Evolutionary conservation across 2,888 invertebrate genomes (phyloP), one percentile per base, ranked within the genome.

Genomic region (Zygogramma bicolorata): DNA sequence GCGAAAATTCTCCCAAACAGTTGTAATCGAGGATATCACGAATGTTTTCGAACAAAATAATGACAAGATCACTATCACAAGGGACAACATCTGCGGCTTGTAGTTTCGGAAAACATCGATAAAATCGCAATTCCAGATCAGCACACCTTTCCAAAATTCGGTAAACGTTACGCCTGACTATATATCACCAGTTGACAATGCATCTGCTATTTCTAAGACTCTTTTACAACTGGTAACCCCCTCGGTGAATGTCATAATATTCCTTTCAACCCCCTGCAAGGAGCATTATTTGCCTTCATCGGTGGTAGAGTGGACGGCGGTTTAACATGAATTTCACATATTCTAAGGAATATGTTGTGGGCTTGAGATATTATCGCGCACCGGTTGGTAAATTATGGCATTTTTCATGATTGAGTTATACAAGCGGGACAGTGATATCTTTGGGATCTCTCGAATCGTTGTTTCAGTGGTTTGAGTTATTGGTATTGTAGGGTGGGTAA

Each of bases 241-340:
- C 84, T 80, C 76, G 78, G 83, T 62, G 85, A 83, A 80, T 82
- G 86, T 86, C 85, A 85, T 84, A 85, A 86, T 85, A 86, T 86
- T 83, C 84, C 84, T 83, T 84, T 84, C 78, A 81, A 80, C 84
- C 84, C 84, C 85, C 85, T 81, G 76, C 74, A 78, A 80, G 59
- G 82, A 69, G 70, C 81, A 83, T 83, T 84, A 84, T 85, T 80
- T 72, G 75, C 59, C 81, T 75, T 80, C 82, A 77, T 79, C 79
- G 82, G 84, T 82, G 82, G 84, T 84, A 83, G 79, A 84, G 83
- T 82, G 82, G 81, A 81, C 77, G 76, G 73, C 46, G 76, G 66
- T 73, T 77, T 77, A 81, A 83, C 81, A 81, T 79, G 78, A 74
- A 77, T 75, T 75, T 75, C 76, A 63, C 76, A 79, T 79, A 80